Conservation (phyloP, 1,140 invertebrate genomes). For the Drosophila setifemur region DNA sequence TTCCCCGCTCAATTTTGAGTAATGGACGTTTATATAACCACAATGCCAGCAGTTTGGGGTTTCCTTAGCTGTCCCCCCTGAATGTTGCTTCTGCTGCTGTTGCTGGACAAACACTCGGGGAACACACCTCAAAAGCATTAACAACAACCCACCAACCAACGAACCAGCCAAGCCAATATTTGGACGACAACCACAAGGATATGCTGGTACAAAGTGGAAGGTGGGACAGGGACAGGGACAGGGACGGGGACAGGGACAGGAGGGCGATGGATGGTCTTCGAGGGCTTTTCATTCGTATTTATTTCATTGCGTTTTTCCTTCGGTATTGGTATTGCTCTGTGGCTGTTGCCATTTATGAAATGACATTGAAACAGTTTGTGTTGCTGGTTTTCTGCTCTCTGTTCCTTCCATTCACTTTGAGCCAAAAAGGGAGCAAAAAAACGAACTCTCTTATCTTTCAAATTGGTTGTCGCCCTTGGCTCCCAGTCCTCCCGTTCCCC, state of each 20-base stretch:
- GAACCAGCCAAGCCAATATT: constrained; percentile 69
- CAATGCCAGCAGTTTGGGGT: constrained; percentile 36
- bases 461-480: constrained; percentile 66
- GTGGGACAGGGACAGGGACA: constrained; percentile 10
- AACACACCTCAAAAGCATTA: constrained; percentile 64
- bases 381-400: constrained; percentile 18
- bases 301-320: constrained; percentile 72
- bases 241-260: not conserved
- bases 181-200: constrained; percentile 44
- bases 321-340: constrained; percentile 17
- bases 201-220: constrained; percentile 29
- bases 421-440: constrained; percentile 8
- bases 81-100: constrained; percentile 28
- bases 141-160: constrained; percentile 64
- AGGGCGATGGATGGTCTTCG: constrained; percentile 25
- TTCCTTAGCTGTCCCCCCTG: constrained; percentile 23
- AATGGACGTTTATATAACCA: constrained; percentile 53
- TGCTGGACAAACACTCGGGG: constrained; percentile 55
- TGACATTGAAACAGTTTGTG: constrained; percentile 72
- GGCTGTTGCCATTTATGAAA: constrained; percentile 65
- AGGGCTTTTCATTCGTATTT: constrained; percentile 72
- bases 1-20: constrained; percentile 47
- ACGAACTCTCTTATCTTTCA: constrained; percentile 65
- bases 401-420: constrained; percentile 42
- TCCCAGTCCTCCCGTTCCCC: not conserved